These are phyloP conservation scores for Leptoteleia sp. DNA, from an alignment of 1,140 invertebrate genomes.

Conservation along the genomic window DNA sequence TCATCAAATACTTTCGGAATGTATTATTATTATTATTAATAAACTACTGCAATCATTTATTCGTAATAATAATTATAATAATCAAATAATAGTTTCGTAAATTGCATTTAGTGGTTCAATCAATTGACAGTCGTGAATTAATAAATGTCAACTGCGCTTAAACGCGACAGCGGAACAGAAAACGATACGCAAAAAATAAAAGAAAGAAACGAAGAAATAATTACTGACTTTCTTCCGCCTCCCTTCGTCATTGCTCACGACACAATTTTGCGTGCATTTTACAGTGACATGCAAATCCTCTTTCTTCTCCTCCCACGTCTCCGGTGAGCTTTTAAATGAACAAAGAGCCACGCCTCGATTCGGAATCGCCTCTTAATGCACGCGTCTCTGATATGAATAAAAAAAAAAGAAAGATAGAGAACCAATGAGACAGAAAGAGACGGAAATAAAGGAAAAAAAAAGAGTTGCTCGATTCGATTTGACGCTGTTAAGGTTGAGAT, in stretches of 20 bases:
- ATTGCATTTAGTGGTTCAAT: too few species aligned
- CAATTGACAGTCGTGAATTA: too few species aligned
- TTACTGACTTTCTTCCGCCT: conserved; percentile 43
- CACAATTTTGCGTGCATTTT: conserved; percentile 56
- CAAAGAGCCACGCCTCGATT: conserved; percentile 62
- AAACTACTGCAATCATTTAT: too few species aligned
- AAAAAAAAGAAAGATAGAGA: conserved; percentile 1
- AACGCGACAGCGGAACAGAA: conserved; percentile 8
- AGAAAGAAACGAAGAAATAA: conserved; percentile 24
- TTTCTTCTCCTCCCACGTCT: conserved; percentile 45
- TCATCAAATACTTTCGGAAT: too few species aligned
- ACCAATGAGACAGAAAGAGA: too few species aligned
- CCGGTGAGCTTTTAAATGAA: conserved; percentile 58
- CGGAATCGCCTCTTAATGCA: conserved; percentile 52
- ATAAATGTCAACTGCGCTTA: too few species aligned
- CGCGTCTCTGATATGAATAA: conserved; percentile 38
- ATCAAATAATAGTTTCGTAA: too few species aligned
- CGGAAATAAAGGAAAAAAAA: too few species aligned
- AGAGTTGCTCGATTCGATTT: conserved; percentile 16
- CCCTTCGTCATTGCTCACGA: conserved; percentile 49
- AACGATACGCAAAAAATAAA: conserved; percentile 4
- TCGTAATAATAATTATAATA: too few species aligned
- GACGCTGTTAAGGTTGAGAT: conserved; percentile 15
- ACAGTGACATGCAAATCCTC: conserved; percentile 61
- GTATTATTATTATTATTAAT: too few species aligned